Base-by-base conservation (phyloP, 2,888 invertebrate genomes). In the Chaitophorus viminalis region DNA sequence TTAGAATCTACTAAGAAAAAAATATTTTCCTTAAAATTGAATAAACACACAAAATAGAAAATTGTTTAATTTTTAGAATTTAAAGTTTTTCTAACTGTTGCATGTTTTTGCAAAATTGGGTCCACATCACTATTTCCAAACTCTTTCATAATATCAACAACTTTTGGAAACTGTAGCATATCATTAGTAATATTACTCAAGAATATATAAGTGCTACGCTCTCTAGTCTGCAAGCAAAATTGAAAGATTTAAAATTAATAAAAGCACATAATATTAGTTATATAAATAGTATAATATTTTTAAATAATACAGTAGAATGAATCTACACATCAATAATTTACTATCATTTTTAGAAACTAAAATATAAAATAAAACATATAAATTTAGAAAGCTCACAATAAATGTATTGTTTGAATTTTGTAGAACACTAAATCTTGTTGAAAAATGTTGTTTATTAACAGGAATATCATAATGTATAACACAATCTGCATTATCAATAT, bases 391-490 rank as follows among this genome's bases (percentile, higher is more conserved):
- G 21, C 79, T 87, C 6, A 81, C 87, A 36, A 4, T 11, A 65
- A 75, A 5, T 31, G 18, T 39, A 81, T 25, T 81, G 29, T 11
- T 81, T 31, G 87, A 65, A 81, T 74, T 33, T 46, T 87, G 81
- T 46, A 87, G 11, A 46, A 87, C 81, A 74, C 75, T 87, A 65
- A 87, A 87, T 39, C 87, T 39, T 9, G 65, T 74, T 65, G 81
- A 74, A 87, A 87, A 87, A 33, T 25, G 5, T 5, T 65, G 18
- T 81, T 87, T 87, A 4, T 72, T 1, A 9, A n/a, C 3, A 17
- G 87, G 87, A 72, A 87, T 74, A 46, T 87, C 87, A 74, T 87
- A 87, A 75, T 87, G 87, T 75, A 87, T 79, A 74, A 87, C 31
- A 87, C 81, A 87, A 81, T 87, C 87, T 25, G 87, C 81, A 74